These are phyloP conservation scores for Bucco capensis DNA, from an alignment of 2,113 vertebrate genomes.

Conservation along the genomic window DNA sequence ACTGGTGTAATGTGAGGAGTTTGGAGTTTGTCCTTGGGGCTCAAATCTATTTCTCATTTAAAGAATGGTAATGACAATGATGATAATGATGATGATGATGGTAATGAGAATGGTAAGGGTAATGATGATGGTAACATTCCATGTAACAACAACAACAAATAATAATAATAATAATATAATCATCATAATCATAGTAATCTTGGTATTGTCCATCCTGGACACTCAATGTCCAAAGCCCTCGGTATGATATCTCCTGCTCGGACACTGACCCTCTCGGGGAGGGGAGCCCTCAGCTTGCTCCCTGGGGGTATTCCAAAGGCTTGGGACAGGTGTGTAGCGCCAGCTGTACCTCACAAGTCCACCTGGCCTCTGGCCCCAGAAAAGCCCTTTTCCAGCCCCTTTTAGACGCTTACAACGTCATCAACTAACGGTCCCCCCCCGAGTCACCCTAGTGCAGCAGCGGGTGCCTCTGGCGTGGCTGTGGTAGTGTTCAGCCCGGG, in stretches of 20 bases:
- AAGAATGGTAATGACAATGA: neutral
- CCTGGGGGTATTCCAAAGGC: too few species aligned
- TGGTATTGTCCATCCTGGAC: neutral
- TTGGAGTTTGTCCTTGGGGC: neutral
- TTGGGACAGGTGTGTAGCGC: neutral
- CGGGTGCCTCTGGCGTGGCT: neutral
- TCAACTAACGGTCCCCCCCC: neutral
- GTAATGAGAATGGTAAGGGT: too few species aligned
- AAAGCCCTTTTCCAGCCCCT: neutral
- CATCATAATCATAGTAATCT: neutral
- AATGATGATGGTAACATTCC: too few species aligned
- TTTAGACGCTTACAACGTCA: neutral
- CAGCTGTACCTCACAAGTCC: neutral
- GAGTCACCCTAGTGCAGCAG: neutral
- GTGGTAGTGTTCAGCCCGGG: fast-evolving
- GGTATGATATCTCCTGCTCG: neutral
- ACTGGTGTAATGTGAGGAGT: neutral
- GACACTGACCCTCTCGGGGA: neutral
- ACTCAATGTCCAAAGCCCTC: neutral
- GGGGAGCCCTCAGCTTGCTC: neutral
- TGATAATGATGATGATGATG: too few species aligned
- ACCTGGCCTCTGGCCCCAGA: neutral
- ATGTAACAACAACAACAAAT: too few species aligned
- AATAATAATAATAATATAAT: too few species aligned
- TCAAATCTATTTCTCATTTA: neutral